Base-by-base conservation (phyloP, 2,797 vertebrate species). In the Rousettus madagascariensis region DNA sequence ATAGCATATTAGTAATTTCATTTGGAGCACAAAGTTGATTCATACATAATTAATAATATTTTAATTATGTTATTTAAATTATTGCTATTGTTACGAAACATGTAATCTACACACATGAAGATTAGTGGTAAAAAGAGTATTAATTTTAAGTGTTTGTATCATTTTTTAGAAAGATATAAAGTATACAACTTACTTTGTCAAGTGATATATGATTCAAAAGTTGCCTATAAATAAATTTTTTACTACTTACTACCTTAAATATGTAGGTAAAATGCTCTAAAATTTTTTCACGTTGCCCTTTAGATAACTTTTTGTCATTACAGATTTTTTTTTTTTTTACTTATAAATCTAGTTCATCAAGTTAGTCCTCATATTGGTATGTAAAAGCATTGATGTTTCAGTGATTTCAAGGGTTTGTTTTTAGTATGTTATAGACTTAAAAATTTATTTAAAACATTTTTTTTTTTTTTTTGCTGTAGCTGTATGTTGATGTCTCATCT, bases 401-500 rank as follows among this genome's bases (percentile, higher is more conserved):
- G 5, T 90, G 69, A 90, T 86, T 90, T 92, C 59, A 46, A 78
- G 12, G 55, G 7, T 41, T 93, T 72, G 17, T 33, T 93, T 91
- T 96, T 77, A 75, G 30, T 93, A 59, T 68, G 8, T 57, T 94
- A 4, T 5, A 79, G 51, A 38, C 19, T 69, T 49, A 80, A 65
- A 83, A 26, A 16, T 57, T 87, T 78, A 86, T 79, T 90, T 82
- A 68, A 90, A 94, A 59, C 13, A 30, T 78, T n/a, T 61, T 96
- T 38, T 38, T 38, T 38, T 38, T 38, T 38, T 38, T 97, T 98
- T 90, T 71, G 71, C 98, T 97, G 95, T 98, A 99, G 99, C 98
- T 99, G 99, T 98, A 99, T 99, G 99, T 97, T 99, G 98, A 99
- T 99, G 98, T 99, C 98, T 98, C 98, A 99, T 97, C 98, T 99